Conservation (phyloP, 2,113 vertebrate genomes). For the human (Homo sapiens) region DNA sequence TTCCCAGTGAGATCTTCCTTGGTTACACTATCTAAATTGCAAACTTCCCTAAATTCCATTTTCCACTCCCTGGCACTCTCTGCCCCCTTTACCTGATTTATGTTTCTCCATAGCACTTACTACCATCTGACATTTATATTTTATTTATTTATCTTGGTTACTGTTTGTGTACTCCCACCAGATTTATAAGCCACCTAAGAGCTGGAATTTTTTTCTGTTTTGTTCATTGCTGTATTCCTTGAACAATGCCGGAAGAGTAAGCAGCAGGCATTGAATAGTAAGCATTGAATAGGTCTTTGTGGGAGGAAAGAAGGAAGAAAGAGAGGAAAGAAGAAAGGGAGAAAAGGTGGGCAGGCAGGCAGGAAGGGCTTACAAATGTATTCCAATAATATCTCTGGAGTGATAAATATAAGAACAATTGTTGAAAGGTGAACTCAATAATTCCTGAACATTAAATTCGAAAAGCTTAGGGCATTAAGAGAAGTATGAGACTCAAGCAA, state of each 20-base stretch:
- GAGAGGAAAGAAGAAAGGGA: neutral
- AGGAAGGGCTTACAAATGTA: neutral
- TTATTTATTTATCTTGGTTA: neutral
- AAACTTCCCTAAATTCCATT: neutral
- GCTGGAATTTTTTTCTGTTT: neutral
- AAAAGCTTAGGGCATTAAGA: neutral
- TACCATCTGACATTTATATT: neutral
- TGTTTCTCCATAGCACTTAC: neutral
- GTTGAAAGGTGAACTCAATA: neutral
- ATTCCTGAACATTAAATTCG: conserved; percentile 16
- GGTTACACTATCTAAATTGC: neutral
- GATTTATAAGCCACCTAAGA: neutral
- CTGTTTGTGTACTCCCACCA: neutral
- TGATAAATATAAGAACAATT: neutral
- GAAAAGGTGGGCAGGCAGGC: rapidly evolving
- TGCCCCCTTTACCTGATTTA: neutral
- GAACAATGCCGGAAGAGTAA: neutral
- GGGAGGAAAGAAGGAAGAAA: neutral
- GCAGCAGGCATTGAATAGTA: neutral
- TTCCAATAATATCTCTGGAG: neutral
- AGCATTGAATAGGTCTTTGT: neutral
- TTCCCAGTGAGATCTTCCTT: neutral
- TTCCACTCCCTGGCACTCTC: neutral
- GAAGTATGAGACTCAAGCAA: neutral
- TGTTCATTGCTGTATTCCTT: neutral